Conservation (phyloP, 2,888 invertebrate species). For the Tribolium freemani region DNA sequence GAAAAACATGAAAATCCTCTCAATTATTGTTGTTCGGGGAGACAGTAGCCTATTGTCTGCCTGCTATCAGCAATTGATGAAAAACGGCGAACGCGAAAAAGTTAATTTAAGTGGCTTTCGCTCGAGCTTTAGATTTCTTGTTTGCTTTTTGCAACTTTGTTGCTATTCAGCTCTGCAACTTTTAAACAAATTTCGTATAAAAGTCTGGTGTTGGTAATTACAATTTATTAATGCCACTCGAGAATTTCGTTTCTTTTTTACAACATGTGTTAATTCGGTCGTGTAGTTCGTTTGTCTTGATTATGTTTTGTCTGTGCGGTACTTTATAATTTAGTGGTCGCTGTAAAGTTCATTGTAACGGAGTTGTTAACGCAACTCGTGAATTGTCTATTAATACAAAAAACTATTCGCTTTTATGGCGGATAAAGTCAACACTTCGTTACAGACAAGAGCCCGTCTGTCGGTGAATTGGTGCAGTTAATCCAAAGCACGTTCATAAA, state of each 20-base stretch:
- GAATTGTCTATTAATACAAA: slow-evolving; percentile 32
- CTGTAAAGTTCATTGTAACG: not conserved
- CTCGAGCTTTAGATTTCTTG: not conserved
- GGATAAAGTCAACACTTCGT: slow-evolving; percentile 37
- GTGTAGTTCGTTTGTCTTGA: slow-evolving; percentile 15
- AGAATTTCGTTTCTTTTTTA: slow-evolving; percentile 6
- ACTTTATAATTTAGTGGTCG: slow-evolving; percentile 14
- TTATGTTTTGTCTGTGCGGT: slow-evolving; percentile 17
- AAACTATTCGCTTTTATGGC: slow-evolving; percentile 36
- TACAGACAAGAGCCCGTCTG: slow-evolving; percentile 31
- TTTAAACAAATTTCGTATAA: not conserved
- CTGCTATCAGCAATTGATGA: not conserved
- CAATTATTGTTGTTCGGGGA: slow-evolving; percentile 24
- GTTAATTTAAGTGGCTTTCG: no score
- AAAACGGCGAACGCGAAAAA: not conserved
- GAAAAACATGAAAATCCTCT: slow-evolving; percentile 38
- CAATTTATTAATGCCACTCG: not conserved
- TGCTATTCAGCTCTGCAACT: not conserved
- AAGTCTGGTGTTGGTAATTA: not conserved
- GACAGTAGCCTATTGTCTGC: slow-evolving; percentile 22
- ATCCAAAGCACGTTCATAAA: slow-evolving; percentile 33
- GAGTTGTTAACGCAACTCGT: slow-evolving; percentile 23
- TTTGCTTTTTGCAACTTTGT: not conserved
- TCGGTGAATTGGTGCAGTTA: slow-evolving; percentile 27
- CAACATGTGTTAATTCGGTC: slow-evolving; percentile 7